Percentiles rank a stretch among this genome's conserved stretches.
These are phyloP conservation scores for Bathybates hornii DNA, from an alignment of 2,113 vertebrate species.

Conservation along the genomic window DNA sequence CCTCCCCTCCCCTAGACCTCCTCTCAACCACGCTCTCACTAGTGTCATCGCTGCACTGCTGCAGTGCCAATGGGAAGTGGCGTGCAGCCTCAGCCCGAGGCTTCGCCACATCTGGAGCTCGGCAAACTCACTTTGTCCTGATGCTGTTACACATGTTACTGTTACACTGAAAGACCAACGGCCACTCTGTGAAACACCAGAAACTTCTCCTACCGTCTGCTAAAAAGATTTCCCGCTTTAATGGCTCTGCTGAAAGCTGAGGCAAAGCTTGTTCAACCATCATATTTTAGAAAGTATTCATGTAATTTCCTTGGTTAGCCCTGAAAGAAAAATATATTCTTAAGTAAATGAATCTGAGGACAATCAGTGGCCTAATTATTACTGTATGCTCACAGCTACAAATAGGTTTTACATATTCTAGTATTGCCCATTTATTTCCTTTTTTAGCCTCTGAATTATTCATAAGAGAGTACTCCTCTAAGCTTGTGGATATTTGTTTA, in stretches of 20 bases:
- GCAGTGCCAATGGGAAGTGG: slow-evolving; percentile 55
- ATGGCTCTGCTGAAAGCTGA: not conserved
- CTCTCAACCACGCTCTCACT: slow-evolving; percentile 25
- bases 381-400: slow-evolving; percentile 58
- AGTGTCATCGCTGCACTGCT: slow-evolving; percentile 33
- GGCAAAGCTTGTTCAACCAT: not conserved
- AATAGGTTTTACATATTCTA: slow-evolving; percentile 60
- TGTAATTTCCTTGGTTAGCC: slow-evolving; percentile 10
- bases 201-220: not conserved
- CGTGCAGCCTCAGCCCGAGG: slow-evolving; percentile 35
- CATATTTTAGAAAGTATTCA: not conserved
- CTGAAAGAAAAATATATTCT: slow-evolving; percentile 30
- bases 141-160: slow-evolving; percentile 26
- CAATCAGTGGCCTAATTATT: slow-evolving; percentile 51
- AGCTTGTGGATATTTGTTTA: slow-evolving; percentile 72
- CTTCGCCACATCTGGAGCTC: slow-evolving; percentile 52
- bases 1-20: slow-evolving; percentile 20
- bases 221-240: not conserved
- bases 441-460: slow-evolving; percentile 56
- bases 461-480: slow-evolving; percentile 37
- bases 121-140: slow-evolving; percentile 28
- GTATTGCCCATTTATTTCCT: slow-evolving; percentile 59
- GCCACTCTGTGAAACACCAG: slow-evolving; percentile 1
- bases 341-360: slow-evolving; percentile 50
- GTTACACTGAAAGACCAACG: not conserved